Conservation (phyloP, 2,797 vertebrate species). For the Sebastes aleutianus region DNA sequence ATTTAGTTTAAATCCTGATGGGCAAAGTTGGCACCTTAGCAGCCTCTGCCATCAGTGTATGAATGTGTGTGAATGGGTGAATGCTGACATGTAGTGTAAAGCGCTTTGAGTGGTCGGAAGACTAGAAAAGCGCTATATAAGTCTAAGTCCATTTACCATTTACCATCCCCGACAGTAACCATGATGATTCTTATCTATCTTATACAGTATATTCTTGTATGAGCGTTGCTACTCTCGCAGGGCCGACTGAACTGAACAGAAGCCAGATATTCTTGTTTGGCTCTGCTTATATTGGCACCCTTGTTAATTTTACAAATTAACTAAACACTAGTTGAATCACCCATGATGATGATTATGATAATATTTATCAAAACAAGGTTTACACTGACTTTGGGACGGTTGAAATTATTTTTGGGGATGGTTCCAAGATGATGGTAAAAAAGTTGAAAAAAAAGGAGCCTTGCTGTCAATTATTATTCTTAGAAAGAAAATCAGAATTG, state of each 20-base stretch:
- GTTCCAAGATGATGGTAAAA: neutral
- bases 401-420: neutral
- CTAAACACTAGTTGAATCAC: neutral
- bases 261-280: neutral
- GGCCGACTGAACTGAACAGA: neutral
- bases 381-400: neutral
- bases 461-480: neutral
- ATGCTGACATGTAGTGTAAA: too few species aligned
- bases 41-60: too few species aligned
- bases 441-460: neutral
- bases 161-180: too few species aligned
- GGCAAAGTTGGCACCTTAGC: too few species aligned
- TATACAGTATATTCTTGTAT: too few species aligned
- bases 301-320: conserved; percentile 8
- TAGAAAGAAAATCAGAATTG: neutral
- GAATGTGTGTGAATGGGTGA: too few species aligned
- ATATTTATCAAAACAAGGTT: neutral
- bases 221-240: neutral
- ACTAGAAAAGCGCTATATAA: too few species aligned
- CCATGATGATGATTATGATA: neutral
- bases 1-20: too few species aligned
- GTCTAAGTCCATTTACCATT: too few species aligned
- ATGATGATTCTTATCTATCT: too few species aligned
- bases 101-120: too few species aligned
- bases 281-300: conserved; percentile 4